Conservation (phyloP, 2,797 vertebrate species). For the Podarcis lilfordi region DNA sequence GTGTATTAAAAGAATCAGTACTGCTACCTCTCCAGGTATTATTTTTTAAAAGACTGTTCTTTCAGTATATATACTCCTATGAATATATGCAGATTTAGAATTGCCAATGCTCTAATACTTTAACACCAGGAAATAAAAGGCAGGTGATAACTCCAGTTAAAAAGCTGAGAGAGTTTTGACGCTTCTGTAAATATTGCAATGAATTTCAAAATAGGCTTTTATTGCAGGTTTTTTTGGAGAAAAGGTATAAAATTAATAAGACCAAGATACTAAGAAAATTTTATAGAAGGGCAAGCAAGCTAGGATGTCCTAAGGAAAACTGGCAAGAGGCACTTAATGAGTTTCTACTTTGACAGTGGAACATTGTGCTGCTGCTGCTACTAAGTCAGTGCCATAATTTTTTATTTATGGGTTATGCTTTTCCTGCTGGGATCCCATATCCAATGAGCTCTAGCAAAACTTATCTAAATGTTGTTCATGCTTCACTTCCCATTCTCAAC, state of each 20-base stretch:
- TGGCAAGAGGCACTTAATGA: background rate
- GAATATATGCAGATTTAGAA: background rate
- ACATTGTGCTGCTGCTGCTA: background rate
- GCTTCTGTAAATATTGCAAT: background rate
- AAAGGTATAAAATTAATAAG: constrained; percentile 19
- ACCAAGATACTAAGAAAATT: background rate
- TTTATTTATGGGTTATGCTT: background rate
- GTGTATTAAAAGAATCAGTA: background rate
- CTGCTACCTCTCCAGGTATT: background rate
- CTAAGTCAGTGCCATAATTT: constrained; percentile 13
- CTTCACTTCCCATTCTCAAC: constrained; percentile 14
- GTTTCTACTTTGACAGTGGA: background rate
- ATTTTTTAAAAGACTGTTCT: background rate
- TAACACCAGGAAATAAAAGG: background rate
- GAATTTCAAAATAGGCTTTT: constrained; percentile 13
- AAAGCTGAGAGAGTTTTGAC: background rate
- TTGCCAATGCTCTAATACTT: background rate
- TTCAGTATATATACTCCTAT: background rate
- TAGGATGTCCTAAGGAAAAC: background rate
- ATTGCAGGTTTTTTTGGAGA: background rate
- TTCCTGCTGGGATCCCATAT: background rate
- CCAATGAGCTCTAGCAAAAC: background rate
- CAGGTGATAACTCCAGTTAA: background rate
- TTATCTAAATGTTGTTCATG: constrained; percentile 28
- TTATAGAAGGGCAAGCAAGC: background rate